Conservation (phyloP, 2,797 vertebrate genomes). For the Clarias laeviceps region DNA sequence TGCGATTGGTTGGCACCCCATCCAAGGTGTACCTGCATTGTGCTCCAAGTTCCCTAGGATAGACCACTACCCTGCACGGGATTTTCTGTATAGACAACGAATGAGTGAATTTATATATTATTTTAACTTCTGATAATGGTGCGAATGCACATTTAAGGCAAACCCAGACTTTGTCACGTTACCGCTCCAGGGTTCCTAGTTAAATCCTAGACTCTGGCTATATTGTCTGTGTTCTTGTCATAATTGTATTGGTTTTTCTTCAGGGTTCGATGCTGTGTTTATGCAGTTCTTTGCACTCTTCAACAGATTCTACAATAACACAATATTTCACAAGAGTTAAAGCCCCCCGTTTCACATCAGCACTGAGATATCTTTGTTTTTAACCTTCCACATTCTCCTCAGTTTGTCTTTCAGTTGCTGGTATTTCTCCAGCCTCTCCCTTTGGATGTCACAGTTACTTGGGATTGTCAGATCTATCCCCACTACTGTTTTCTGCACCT, state of each 20-base stretch:
- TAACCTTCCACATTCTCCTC: not conserved
- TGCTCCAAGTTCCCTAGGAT: too few relatives aligned
- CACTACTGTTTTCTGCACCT: conserved; percentile 13
- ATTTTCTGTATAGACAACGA: too few relatives aligned
- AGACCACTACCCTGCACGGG: too few relatives aligned
- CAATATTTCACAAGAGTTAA: too few relatives aligned
- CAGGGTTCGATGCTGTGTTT: not conserved
- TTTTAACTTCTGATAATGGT: too few relatives aligned
- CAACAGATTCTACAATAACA: too few relatives aligned
- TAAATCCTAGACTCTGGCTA: not conserved
- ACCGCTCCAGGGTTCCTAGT: not conserved
- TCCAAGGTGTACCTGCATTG: too few relatives aligned
- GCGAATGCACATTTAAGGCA: not conserved
- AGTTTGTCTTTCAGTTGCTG: not conserved
- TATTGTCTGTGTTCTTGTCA: too few relatives aligned
- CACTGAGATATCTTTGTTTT: not conserved
- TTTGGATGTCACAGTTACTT: conserved; percentile 1
- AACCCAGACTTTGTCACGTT: not conserved
- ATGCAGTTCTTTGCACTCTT: not conserved
- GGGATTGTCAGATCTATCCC: conserved; percentile 21
- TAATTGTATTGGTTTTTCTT: not conserved
- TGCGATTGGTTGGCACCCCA: too few relatives aligned
- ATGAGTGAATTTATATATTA: too few relatives aligned
- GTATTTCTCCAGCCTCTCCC: not conserved
- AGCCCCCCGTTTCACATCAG: not conserved